Conservation (phyloP, 2,113 vertebrate species). For the Butorides virescens region DNA sequence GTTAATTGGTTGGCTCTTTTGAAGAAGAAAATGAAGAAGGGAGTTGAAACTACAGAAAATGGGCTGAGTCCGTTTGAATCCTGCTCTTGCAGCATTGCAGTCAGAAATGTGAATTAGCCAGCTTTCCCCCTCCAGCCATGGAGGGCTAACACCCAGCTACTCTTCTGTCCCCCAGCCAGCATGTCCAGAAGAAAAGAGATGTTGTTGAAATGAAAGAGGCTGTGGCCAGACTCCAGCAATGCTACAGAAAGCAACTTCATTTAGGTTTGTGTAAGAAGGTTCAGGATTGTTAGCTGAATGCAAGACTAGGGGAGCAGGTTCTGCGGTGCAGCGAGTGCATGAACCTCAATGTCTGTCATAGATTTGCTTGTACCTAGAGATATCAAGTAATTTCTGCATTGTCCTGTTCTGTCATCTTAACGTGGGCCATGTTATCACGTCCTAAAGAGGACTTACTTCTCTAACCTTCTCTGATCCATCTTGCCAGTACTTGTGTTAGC, state of each 20-base stretch:
- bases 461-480: not conserved
- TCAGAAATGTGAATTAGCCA: not conserved
- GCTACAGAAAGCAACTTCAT: not conserved
- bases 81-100: not conserved
- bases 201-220: not conserved
- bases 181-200: not conserved
- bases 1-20: not conserved
- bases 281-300: not conserved
- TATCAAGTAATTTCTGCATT: not conserved
- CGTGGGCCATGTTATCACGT: not conserved
- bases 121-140: not conserved
- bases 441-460: not conserved
- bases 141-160: not conserved
- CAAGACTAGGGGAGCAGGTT: not conserved
- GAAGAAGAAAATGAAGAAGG: not conserved
- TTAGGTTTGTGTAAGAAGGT: not conserved
- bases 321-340: not conserved
- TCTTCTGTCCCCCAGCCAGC: fast-evolving
- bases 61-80: not conserved
- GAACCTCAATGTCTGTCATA: not conserved
- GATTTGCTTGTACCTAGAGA: not conserved
- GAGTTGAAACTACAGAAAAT: not conserved
- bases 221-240: not conserved
- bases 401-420: not conserved
- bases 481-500: not conserved